Base-by-base conservation (phyloP, 2,113 vertebrate species). In the Talpa occidentalis region DNA sequence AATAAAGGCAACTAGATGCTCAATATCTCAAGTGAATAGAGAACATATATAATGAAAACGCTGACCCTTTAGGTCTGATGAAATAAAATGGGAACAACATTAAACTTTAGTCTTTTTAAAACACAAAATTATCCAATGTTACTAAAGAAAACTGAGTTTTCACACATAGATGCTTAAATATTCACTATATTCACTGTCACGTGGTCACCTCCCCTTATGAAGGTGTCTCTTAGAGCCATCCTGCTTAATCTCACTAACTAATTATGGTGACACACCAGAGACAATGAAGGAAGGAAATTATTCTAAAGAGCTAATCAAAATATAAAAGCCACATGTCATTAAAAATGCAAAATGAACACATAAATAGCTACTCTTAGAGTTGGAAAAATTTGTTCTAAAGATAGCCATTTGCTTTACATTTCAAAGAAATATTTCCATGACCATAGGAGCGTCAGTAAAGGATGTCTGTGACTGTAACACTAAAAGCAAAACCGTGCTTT, bases 261-360 rank as follows among this genome's bases (percentile, higher is more conserved):
- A 79, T 96, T 90, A 94, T 82, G n/a, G 84, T 93, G 95, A 93
- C 56, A 78, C 52, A 83, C 77, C 67, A 85, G 78, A 94, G 74
- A 96, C 86, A 95, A 85, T 89, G 64, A 76, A 80, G 70, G 90
- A 91, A 96, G 80, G 64, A 95, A 94, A 96, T 92, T 95, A 95
- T 89, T 97, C 97, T 94, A 83, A 96, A 96, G 95, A 96, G 86
- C 79, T 97, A 84, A 97, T 95, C 83, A 93, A 97, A 97, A 94
- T 89, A 95, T 78, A 96, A 97, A 97, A 97, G 84, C 77, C 77
- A 96, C 35, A 54, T 93, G 81, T 76, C 79, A 95, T 96, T 95
- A 96, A 94, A 95, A 96, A 94, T 94, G 92, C 76, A 94, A 92
- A 93, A 94, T 94, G 84, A 94, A 95, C 35, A 96, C 72, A 90